Evolutionary conservation across 2,888 invertebrate genomes (phyloP), one percentile per base, ranked within the genome.

Genomic region (Heliconius hortense): DNA sequence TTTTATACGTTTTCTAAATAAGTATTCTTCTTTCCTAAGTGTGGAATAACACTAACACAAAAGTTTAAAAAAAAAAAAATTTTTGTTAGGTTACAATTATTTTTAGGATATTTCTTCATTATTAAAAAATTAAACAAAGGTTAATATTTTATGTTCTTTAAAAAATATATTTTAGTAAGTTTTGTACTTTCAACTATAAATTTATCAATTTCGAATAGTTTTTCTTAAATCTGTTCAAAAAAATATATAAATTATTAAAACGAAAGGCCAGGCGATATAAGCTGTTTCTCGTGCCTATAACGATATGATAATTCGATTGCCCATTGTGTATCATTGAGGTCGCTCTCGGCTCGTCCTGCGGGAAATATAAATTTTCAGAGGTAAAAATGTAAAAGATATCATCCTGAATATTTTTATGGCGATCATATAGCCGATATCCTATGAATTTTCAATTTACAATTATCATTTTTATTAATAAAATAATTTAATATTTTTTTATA

Each of bases 281-380:
- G 69, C 72, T 73, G 64, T 76, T 76, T 74, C 72, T 72, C 71
- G 64, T 75, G 76, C 62, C 74, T 75, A 76, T 77, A 79, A 80
- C 76, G 87, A 88, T 93, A 92, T 92, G 91, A 91, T 92, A 93
- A 93, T 92, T 89, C 89, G 88, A 89, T 89, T 88, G 90, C 86
- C 91, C 88, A 90, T 92, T 91, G 91, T 91, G 88, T 89, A 88
- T 89, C 88, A 89, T 88, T 86, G 87, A 87, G 91, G 88, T 86
- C 87, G 89, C 86, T 85, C 86, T 86, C 88, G 88, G 84, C 83
- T 85, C 84, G 84, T 86, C 92, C 90, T 90, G 84, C 78, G 82
- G 89, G 90, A 90, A 89, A 89, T 90, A 93, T 92, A 92, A 90
- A 92, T 92, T 92, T 91, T 88, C 85, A 87, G 87, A 91, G 90